phyloP scores from a whole-genome alignment of 2,888 invertebrate genomes.

The Pocota personata region DNA sequence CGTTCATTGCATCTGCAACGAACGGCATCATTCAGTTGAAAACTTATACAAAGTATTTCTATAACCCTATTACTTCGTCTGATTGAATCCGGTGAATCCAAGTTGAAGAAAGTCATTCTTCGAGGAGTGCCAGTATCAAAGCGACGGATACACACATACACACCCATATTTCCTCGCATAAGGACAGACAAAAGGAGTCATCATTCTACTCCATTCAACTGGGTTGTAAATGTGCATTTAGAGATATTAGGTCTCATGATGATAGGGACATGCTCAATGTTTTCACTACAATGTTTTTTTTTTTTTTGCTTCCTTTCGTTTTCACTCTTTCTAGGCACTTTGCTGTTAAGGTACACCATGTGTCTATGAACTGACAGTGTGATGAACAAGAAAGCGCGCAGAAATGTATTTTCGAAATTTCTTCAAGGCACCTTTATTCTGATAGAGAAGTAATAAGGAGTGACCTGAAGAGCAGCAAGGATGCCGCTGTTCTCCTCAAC shows the following conservation, averaged over 20 bases:
- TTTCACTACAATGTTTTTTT: background rate
- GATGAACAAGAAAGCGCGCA: background rate
- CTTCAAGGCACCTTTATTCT: too few relatives aligned
- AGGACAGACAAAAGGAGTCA: slow-evolving; percentile 51
- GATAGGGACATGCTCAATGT: slow-evolving; percentile 37
- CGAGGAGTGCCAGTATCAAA: slow-evolving; percentile 19
- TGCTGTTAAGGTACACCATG: background rate
- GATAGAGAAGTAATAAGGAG: too few relatives aligned
- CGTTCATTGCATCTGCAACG: slow-evolving; percentile 61
- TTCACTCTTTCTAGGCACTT: background rate
- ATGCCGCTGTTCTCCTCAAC: too few relatives aligned
- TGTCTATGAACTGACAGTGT: background rate
- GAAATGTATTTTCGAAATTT: background rate
- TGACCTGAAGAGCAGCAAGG: too few relatives aligned
- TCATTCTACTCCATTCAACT: slow-evolving; percentile 48
- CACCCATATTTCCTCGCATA: background rate
- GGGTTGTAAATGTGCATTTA: slow-evolving; percentile 63
- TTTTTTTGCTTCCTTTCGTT: slow-evolving; percentile 1
- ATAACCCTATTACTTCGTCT: slow-evolving; percentile 63
- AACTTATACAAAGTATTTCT: slow-evolving; percentile 60
- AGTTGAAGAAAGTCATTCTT: slow-evolving; percentile 36
- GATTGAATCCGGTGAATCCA: slow-evolving; percentile 43
- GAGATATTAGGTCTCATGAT: slow-evolving; percentile 46
- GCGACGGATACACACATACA: background rate
- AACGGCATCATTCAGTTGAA: slow-evolving; percentile 57